Evolutionary conservation across 1,140 invertebrate species (phyloP), one percentile per base, ranked within the genome.

Genomic region (Steinernema khuongi): DNA sequence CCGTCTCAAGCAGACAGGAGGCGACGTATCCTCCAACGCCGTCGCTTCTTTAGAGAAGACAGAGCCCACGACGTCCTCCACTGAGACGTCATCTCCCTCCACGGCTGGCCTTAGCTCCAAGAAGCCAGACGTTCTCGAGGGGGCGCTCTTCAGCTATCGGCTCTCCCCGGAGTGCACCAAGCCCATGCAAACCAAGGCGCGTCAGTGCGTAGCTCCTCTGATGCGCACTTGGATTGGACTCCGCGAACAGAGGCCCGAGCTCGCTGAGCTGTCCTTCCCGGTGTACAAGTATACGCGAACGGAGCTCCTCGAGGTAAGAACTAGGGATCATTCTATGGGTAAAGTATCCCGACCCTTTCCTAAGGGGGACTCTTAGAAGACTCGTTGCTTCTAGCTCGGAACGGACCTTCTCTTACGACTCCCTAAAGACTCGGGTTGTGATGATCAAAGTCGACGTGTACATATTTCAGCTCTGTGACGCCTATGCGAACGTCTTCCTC

Each of bases 161-260:
- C 50, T 60, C 7, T 60, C 50, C 19, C 2, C 50, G 11, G 50
- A 60, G 50, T 60, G 50, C 50, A 60, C 50, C 14, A 60, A 60
- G 50, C 50, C 50, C 4, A 60, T 60, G 50, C 50, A 60, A 22
- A 60, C 50, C 14, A 60, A 60, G 50, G 50, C 50, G 50, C 50
- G 50, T 4, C 50, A 60, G 50, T 60, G 50, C 50, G 50, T 60
- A 7, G 50, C 50, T 7, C 50, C 50, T 7, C 19, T 60, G 11
- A 60, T 60, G 50, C 14, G 22, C 4, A 60, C 50, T 7, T 60
- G 50, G 50, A 60, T 60, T 22, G 26, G 50, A 14, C 50, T 60
- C 50, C 11, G 50, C 11, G 50, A 60, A 22, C 50, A 60, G 50
- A 14, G 50, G 4, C 50, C 50, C 4, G 50, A n/a, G 2, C 50